Evolutionary conservation across 2,113 vertebrate species (phyloP).

Genomic region (Alligator mississippiensis): DNA sequence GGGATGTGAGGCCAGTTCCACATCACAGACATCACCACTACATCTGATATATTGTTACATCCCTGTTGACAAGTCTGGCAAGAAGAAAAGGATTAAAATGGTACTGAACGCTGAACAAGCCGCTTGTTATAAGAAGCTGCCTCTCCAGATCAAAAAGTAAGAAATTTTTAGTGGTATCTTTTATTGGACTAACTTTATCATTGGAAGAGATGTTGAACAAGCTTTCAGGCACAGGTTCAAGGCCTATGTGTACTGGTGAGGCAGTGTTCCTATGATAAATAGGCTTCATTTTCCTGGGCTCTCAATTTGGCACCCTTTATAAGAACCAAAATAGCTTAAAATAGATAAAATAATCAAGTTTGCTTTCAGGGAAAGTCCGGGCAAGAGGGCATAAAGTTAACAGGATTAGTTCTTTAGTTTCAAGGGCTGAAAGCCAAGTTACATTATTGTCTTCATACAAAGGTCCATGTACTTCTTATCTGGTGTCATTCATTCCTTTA

Average conservation of each 20-base stretch:
- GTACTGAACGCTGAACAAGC: constrained; percentile 7
- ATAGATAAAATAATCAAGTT: not conserved
- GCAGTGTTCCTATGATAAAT: not conserved
- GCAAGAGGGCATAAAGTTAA: not conserved
- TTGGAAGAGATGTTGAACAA: too few relatives aligned
- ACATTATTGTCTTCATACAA: not conserved
- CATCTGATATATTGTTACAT: constrained; percentile 41
- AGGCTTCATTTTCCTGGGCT: not conserved
- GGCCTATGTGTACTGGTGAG: not conserved
- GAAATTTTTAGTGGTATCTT: too few relatives aligned
- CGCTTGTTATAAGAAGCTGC: not conserved
- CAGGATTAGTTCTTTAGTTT: not conserved
- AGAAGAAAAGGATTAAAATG: constrained; percentile 24
- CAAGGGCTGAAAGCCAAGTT: not conserved
- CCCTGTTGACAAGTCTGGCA: not conserved
- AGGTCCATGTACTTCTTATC: not conserved
- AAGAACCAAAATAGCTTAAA: not conserved
- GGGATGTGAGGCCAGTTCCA: constrained; percentile 35
- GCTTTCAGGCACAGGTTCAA: not conserved
- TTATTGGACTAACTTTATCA: too few relatives aligned
- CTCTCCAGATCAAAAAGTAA: not conserved
- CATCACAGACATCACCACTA: not conserved
- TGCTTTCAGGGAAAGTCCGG: not conserved
- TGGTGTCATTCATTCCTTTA: not conserved
- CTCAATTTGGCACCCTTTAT: not conserved